Percentiles rank a stretch among this genome's conserved stretches.
Evolutionary conservation across 2,888 invertebrate species (phyloP).

Genomic region (Eristalinus aeneus): DNA sequence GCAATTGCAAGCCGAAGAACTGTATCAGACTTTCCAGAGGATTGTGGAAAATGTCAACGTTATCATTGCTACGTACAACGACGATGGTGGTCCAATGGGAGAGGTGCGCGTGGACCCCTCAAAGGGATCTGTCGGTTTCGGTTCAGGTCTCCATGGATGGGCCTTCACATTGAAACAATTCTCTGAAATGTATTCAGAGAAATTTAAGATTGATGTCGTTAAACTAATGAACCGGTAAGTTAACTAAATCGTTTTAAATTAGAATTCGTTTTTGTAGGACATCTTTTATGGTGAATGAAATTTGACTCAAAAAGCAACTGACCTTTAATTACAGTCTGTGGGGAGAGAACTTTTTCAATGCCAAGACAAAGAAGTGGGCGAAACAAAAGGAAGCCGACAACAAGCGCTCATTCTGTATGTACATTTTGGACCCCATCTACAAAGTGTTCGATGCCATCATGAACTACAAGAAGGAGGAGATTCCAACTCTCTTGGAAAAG

Average conservation of each 20-base stretch:
- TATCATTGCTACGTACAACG: constrained; percentile 99
- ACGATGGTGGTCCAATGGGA: constrained; percentile 99
- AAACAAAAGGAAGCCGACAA: constrained; percentile 94
- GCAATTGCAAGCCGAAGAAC: constrained; percentile 97
- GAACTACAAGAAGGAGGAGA: constrained; percentile 98
- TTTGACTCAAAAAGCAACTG: not conserved
- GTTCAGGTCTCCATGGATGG: constrained; percentile 99
- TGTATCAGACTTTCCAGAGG: constrained; percentile 99
- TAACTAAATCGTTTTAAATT: too few species aligned
- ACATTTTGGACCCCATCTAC: constrained; percentile 99
- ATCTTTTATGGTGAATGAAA: constrained; percentile 81
- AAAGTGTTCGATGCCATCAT: constrained; percentile 91
- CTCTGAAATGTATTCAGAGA: constrained; percentile 98
- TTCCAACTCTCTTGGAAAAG: constrained; percentile 92
- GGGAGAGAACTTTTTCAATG: constrained; percentile 99
- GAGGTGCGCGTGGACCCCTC: constrained; percentile 98
- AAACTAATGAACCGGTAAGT: constrained; percentile 95
- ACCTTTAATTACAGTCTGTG: constrained; percentile 83
- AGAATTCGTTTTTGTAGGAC: constrained; percentile 50
- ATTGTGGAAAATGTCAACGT: constrained; percentile 99
- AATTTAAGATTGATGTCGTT: constrained; percentile 98
- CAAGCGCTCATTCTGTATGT: constrained; percentile 99
- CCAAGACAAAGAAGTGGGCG: constrained; percentile 98
- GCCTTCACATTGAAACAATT: constrained; percentile 99
- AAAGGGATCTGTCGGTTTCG: constrained; percentile 99